Conservation (phyloP, 2,113 vertebrate species). For the Toxotes jaculatrix region DNA sequence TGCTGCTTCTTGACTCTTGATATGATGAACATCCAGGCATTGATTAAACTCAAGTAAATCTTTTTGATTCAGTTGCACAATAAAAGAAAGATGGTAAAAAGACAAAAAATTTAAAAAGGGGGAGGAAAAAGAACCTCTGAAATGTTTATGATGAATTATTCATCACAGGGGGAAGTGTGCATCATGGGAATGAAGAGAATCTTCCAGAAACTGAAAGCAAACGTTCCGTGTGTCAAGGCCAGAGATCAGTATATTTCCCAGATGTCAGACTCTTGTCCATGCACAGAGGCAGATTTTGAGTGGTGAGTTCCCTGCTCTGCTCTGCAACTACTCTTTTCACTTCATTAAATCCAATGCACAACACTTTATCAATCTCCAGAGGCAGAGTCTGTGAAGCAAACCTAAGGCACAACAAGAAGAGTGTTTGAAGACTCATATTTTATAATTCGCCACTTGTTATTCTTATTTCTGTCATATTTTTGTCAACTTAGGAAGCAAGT, state of each 20-base stretch:
- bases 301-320: constrained; percentile 86
- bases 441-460: constrained; percentile 40
- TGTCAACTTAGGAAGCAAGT: background rate
- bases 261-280: constrained; percentile 91
- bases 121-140: constrained; percentile 41
- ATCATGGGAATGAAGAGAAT: constrained; percentile 96
- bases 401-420: constrained; percentile 37
- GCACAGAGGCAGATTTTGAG: constrained; percentile 95
- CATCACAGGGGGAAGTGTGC: constrained; percentile 91
- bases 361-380: constrained; percentile 62
- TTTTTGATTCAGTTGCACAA: constrained; percentile 51
- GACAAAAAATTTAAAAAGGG: background rate
- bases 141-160: constrained; percentile 75
- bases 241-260: constrained; percentile 89
- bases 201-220: constrained; percentile 91
- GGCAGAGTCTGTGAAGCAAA: constrained; percentile 62
- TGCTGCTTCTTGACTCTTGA: background rate
- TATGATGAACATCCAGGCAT: background rate
- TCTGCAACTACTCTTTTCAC: constrained; percentile 59
- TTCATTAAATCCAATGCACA: constrained; percentile 74
- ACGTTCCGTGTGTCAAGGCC: constrained; percentile 92
- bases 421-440: constrained; percentile 27
- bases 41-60: constrained; percentile 43
- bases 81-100: constrained; percentile 45
- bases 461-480: constrained; percentile 29